A percentile compares a stretch with the other conserved stretches of the same genome.
phyloP scores from a whole-genome alignment of 2,113 vertebrate species.

The Callospermophilus lateralis region DNA sequence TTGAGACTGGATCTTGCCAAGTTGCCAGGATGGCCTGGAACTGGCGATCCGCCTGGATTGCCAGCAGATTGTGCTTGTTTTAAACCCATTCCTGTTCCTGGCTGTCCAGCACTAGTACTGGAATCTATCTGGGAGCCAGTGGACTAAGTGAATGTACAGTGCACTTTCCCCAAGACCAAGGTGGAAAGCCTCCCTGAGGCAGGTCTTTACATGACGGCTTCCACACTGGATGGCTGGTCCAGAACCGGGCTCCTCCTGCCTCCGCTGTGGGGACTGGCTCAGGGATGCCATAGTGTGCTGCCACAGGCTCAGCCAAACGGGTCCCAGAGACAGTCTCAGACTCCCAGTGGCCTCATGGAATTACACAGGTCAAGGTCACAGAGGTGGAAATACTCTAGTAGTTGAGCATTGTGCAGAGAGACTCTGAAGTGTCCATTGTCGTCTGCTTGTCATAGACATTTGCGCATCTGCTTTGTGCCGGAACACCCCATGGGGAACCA shows the following conservation, averaged over 20 bases:
- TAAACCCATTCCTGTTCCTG: neutral
- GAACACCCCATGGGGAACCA: neutral
- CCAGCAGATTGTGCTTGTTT: neutral
- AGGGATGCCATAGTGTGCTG: neutral
- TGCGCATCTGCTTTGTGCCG: neutral
- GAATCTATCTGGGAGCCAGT: neutral
- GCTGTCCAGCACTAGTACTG: too few species aligned
- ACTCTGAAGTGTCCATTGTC: neutral
- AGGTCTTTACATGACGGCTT: fast-evolving
- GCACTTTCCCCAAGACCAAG: neutral
- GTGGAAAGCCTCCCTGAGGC: neutral
- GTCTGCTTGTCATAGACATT: neutral
- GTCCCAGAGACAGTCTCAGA: too few species aligned
- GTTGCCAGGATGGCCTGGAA: neutral
- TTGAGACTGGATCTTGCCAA: neutral
- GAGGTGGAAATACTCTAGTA: neutral
- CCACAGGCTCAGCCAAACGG: neutral
- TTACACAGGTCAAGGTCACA: neutral
- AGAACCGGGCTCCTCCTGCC: neutral
- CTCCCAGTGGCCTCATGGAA: neutral
- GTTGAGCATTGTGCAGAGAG: too few species aligned
- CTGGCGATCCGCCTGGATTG: neutral
- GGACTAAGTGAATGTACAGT: neutral
- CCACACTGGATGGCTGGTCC: neutral
- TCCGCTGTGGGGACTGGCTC: neutral